Evolutionary conservation across 2,113 vertebrate species (phyloP).

Genomic region (Sinosuthora webbiana): DNA sequence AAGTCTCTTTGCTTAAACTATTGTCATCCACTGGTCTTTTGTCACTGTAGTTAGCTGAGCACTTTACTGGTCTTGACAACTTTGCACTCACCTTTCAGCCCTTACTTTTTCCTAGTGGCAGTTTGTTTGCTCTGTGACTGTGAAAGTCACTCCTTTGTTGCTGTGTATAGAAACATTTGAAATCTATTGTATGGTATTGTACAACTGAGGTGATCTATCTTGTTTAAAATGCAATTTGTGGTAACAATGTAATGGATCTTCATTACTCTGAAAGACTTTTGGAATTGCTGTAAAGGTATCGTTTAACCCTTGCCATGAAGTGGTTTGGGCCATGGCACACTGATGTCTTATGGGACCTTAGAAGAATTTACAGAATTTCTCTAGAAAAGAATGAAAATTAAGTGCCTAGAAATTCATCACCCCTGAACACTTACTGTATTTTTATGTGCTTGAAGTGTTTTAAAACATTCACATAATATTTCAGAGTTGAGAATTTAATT

Average conservation of each 20-base stretch:
- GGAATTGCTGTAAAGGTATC: not conserved
- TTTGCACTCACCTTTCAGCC: not conserved
- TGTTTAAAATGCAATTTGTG: not conserved
- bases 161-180: not conserved
- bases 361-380: not conserved
- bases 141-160: not conserved
- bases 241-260: not conserved
- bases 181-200: not conserved
- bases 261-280: not conserved
- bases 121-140: not conserved
- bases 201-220: not conserved
- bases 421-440: not conserved
- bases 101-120: not conserved
- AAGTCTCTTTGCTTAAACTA: not conserved
- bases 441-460: not conserved
- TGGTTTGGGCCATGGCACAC: not conserved
- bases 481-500: not conserved
- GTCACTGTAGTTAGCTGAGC: not conserved
- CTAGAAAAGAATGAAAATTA: not conserved
- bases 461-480: not conserved
- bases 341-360: not conserved
- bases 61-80: not conserved
- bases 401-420: not conserved
- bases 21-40: not conserved
- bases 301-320: not conserved